phyloP scores from a whole-genome alignment of 2,113 vertebrate species.

The Gasterosteus aculeatus region DNA sequence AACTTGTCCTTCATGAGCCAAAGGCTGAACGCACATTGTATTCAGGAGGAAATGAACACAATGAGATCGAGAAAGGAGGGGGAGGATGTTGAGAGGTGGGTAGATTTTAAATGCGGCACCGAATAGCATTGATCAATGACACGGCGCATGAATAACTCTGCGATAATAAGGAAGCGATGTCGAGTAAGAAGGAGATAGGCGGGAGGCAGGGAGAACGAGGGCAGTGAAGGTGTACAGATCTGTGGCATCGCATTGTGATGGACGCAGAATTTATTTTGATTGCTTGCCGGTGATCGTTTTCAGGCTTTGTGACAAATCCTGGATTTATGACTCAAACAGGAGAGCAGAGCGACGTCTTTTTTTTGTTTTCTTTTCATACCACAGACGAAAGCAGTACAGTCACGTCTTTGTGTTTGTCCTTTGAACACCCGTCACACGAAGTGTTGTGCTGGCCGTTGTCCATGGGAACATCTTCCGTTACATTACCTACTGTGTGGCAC shows the following conservation, averaged over 20 bases:
- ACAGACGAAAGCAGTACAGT: constrained; percentile 21
- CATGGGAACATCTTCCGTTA: background rate
- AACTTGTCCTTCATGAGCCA: constrained; percentile 41
- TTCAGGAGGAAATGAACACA: constrained; percentile 32
- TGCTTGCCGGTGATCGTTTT: constrained; percentile 63
- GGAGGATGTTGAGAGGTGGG: constrained; percentile 42
- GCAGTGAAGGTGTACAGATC: constrained; percentile 28
- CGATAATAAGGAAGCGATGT: constrained; percentile 41
- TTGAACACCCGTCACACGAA: constrained; percentile 4
- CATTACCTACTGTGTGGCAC: background rate
- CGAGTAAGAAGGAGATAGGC: constrained; percentile 36
- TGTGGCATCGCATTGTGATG: constrained; percentile 57
- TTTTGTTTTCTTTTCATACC: constrained; percentile 2
- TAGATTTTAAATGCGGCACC: constrained; percentile 57
- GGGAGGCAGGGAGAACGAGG: constrained; percentile 26
- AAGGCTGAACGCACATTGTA: constrained; percentile 45
- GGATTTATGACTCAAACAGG: constrained; percentile 64
- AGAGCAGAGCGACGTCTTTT: constrained; percentile 25
- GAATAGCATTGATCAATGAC: constrained; percentile 51
- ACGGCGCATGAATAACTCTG: constrained; percentile 48
- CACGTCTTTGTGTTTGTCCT: constrained; percentile 26
- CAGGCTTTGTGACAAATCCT: constrained; percentile 59
- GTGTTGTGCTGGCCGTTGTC: background rate
- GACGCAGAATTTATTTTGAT: constrained; percentile 69
- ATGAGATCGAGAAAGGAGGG: constrained; percentile 35